phyloP scores from a whole-genome alignment of 2,113 vertebrate genomes.

The Axis porcinus region DNA sequence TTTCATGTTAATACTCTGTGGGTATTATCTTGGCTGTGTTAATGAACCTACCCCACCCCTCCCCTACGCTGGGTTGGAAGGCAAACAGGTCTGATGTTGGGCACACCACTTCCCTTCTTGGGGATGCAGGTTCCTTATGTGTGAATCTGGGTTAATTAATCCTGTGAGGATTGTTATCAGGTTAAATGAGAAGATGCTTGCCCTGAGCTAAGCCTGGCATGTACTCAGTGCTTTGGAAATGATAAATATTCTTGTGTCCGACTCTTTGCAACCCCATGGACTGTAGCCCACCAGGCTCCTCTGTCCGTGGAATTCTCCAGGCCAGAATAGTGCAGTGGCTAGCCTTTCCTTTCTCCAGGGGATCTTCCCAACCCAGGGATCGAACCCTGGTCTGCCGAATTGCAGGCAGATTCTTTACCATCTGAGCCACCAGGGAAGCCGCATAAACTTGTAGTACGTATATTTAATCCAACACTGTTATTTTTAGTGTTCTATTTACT shows the following conservation, averaged over 20 bases:
- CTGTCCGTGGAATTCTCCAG: background rate
- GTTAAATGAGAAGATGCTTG: background rate
- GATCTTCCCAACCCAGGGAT: background rate
- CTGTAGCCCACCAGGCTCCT: background rate
- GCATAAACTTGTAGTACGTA: background rate
- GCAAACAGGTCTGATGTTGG: background rate
- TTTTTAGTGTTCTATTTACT: conserved; percentile 14
- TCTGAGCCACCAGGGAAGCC: background rate
- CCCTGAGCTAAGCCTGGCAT: background rate
- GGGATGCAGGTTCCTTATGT: background rate
- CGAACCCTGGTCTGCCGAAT: rapidly evolving
- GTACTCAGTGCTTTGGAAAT: background rate
- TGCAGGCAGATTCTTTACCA: background rate
- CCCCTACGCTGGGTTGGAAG: rapidly evolving
- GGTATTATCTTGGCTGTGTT: background rate
- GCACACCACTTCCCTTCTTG: background rate
- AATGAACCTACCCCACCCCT: background rate
- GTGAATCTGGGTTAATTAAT: background rate
- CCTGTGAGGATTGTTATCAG: background rate
- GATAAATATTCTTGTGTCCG: background rate
- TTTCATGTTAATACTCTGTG: background rate
- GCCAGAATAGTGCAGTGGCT: background rate
- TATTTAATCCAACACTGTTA: background rate
- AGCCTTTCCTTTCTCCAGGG: background rate
- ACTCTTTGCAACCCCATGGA: background rate